These are phyloP conservation scores for Psettodes erumei DNA, from an alignment of 2,113 vertebrate genomes.

Conservation along the genomic window DNA sequence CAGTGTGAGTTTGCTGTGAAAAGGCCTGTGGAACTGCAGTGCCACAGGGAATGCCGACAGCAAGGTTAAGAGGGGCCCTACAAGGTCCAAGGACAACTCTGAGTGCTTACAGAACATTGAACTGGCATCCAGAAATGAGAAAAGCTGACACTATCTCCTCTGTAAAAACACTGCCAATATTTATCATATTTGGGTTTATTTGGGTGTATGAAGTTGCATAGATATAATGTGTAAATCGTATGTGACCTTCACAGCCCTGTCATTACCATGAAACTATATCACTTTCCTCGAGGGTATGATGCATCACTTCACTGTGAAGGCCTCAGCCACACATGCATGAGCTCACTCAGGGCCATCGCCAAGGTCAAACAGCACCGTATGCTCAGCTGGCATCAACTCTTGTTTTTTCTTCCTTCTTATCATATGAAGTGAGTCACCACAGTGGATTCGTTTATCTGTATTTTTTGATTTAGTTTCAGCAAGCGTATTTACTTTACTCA, in stretches of 20 bases:
- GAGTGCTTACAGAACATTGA: neutral
- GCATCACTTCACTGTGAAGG: slow-evolving; percentile 19
- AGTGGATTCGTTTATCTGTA: neutral
- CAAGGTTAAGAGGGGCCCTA: slow-evolving; percentile 41
- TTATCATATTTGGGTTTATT: neutral
- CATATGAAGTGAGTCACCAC: neutral
- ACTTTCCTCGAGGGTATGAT: slow-evolving; percentile 44
- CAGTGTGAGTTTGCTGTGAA: slow-evolving; percentile 36
- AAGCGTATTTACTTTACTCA: neutral
- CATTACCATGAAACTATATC: slow-evolving; percentile 16
- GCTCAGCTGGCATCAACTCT: neutral
- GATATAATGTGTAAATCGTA: neutral
- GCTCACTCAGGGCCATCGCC: neutral
- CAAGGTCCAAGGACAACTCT: slow-evolving; percentile 22
- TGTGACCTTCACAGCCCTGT: neutral
- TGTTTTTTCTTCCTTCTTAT: neutral
- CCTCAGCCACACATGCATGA: slow-evolving; percentile 31
- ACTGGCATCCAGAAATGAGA: neutral
- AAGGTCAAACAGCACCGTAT: slow-evolving; percentile 39
- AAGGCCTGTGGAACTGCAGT: slow-evolving; percentile 34
- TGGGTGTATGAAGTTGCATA: neutral
- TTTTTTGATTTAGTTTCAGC: no score
- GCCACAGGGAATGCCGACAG: slow-evolving; percentile 22
- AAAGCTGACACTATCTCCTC: neutral
- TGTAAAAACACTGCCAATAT: neutral